Base-by-base conservation (phyloP, 1,140 invertebrate species). In the Propsilocerus akamusi region DNA sequence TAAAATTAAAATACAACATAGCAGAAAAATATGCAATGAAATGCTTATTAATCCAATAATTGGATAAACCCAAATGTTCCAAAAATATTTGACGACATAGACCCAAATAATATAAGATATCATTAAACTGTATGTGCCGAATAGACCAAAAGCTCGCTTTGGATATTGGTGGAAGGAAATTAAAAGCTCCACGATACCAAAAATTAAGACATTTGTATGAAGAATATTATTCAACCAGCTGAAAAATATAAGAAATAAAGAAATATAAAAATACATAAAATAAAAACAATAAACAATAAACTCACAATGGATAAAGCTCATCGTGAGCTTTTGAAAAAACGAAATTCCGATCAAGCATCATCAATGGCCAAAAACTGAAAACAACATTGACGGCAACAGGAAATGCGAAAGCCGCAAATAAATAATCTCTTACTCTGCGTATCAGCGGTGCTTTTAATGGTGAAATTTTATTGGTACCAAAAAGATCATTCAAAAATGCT, bases 161-260 rank as follows among this genome's bases (percentile, higher is more conserved):
- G 60, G 60, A 26, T 61, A 62, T 4, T 48, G 50, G 0, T 61
- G 60, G 48, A 59, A 62, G 41, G 58, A 63, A 11, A 59, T 61
- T 26, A 62, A 62, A 49, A 62, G 25, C 26, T 62, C 60, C 57
- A 63, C 54, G 25, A 62, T 56, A 12, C 55, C 57, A 46, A 62
- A 47, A 6, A 62, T 51, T 4, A 58, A 54, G 2, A 62, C 58
- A 50, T 62, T 62, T 2, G 60, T 63, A 47, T 62, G 60, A 1
- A 63, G 58, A n/a, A 62, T 55, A 30, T 62, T 60, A 41, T 63
- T 63, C 3, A 63, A 53, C 60, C 60, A 62, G 47, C 60, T 62
- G 52, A 6, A 53, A 55, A 14, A 30, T 24, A 14, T 23, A 47
- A 37, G 8, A n/a, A n/a, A 14, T 26, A 25, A 34, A 14, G 6